Percentiles rank a stretch among this genome's conserved stretches.
Evolutionary conservation across 2,888 invertebrate genomes (phyloP).

Genomic region (Galerucella calmariensis): DNA sequence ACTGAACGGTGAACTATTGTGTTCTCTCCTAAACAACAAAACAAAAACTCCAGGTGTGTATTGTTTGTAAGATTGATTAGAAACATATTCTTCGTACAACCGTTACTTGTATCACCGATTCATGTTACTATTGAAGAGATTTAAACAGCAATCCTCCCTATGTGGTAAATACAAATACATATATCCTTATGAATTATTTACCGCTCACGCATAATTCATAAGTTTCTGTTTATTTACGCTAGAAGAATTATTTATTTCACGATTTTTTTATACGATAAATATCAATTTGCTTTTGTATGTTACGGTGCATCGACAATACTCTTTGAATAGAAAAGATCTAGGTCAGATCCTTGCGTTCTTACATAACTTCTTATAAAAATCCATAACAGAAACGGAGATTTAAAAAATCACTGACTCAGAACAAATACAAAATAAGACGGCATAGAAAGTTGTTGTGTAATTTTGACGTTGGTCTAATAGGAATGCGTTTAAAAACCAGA

Average conservation of each 20-base stretch:
- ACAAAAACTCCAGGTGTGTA: background rate
- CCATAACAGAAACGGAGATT: background rate
- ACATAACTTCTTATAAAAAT: background rate
- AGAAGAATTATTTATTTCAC: background rate
- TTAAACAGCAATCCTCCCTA: background rate
- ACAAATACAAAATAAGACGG: background rate
- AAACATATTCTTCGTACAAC: background rate
- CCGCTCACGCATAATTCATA: background rate
- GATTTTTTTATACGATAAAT: background rate
- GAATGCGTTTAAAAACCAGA: background rate
- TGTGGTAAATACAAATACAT: background rate
- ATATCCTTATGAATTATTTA: background rate
- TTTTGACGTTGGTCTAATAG: slow-evolving; percentile 15
- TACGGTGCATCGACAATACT: background rate
- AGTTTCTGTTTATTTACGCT: background rate
- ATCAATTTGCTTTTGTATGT: background rate
- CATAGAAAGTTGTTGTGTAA: background rate
- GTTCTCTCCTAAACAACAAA: background rate
- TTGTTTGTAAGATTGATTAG: slow-evolving; percentile 2
- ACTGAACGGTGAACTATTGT: background rate
- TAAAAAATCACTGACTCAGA: background rate
- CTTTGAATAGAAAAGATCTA: background rate
- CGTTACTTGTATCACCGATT: background rate
- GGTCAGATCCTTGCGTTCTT: background rate
- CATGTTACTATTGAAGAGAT: background rate